Evolutionary conservation across 2,888 invertebrate species (phyloP).

Genomic region (Pseudococcus longispinus): DNA sequence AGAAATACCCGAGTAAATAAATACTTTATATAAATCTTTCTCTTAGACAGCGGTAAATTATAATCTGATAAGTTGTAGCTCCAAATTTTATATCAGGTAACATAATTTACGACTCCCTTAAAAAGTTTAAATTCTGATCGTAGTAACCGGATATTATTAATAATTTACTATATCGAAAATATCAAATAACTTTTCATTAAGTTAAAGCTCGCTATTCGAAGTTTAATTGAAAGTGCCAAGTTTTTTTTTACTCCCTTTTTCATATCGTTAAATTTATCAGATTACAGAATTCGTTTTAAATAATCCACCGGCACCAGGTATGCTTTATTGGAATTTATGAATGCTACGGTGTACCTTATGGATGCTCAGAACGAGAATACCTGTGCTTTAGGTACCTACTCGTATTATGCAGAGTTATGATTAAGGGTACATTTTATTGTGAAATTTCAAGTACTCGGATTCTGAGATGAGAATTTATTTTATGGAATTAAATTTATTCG

Average conservation of each 20-base stretch:
- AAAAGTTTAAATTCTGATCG: slow-evolving; percentile 45
- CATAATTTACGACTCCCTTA: slow-evolving; percentile 46
- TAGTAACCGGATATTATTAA: slow-evolving; percentile 36
- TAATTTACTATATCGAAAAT: slow-evolving; percentile 35
- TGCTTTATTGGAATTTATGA: neutral
- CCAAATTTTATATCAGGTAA: slow-evolving; percentile 45
- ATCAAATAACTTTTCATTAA: slow-evolving; percentile 43
- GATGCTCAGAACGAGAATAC: neutral
- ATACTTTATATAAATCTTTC: slow-evolving; percentile 37
- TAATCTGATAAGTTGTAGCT: slow-evolving; percentile 36
- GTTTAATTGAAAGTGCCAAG: slow-evolving; percentile 33
- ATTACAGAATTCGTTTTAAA: slow-evolving; percentile 4
- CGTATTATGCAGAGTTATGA: neutral
- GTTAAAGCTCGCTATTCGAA: slow-evolving; percentile 31
- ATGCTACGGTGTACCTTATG: neutral
- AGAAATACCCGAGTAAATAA: neutral
- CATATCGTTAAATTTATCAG: neutral
- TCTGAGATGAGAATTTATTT: no score
- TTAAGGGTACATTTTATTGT: neutral
- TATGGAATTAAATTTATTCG: no score
- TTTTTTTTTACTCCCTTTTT: neutral
- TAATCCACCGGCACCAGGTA: neutral
- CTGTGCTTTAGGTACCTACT: neutral
- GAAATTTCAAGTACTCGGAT: no score
- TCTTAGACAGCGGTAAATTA: slow-evolving; percentile 33